Base-by-base conservation (phyloP, 2,797 vertebrate species). In the Gymnodraco acuticeps region DNA sequence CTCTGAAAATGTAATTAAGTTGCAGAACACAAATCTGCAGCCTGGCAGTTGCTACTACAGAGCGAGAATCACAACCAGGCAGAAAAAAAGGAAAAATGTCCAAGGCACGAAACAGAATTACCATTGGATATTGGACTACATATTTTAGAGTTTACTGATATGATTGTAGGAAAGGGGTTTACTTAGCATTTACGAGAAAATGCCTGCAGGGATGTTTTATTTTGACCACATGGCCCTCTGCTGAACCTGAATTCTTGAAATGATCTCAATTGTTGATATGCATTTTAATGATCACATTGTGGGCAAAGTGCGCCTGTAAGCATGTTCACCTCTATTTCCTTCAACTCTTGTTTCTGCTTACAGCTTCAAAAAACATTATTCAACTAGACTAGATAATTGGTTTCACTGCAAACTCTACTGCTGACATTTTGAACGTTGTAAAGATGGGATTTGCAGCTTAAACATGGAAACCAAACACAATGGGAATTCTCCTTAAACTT, bases 141-240 rank as follows among this genome's bases (percentile, higher is more conserved):
- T 17, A 12, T 45, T 66, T 66, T 33, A 33, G 16, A 16, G 10
- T 33, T 50, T 15, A 20, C 38, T 16, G n/a, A 33, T 4, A 4
- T 13, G 10, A 51, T 69, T 52, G 38, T 11, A 65, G 63, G 2
- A 43, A 11, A 27, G 33, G 53, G 70, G 45, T 17, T 33, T 38
- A 38, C 8, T 38, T 6, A 19, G n/a, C 17, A 47, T 42, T 72
- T 14, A 48, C 19, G 12, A 51, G 51, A 75, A 75, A 23, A 15
- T 3, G 12, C 54, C 50, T 0, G 5, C 53, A 17, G 53, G 14
- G 20, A 47, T 23, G 56, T 68, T 78, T 71, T 70, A 60, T 68
- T 83, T 84, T 75, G 61, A 82, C 38, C 53, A 75, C 68, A 61
- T 67, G 60, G 86, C 58, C 62, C 68, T 80, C 66, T 72, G 64